A percentile compares a stretch with the other conserved stretches of the same genome.
Conservation (phyloP, 2,797 vertebrate genomes). For the Chlorospingus flavigularis region DNA sequence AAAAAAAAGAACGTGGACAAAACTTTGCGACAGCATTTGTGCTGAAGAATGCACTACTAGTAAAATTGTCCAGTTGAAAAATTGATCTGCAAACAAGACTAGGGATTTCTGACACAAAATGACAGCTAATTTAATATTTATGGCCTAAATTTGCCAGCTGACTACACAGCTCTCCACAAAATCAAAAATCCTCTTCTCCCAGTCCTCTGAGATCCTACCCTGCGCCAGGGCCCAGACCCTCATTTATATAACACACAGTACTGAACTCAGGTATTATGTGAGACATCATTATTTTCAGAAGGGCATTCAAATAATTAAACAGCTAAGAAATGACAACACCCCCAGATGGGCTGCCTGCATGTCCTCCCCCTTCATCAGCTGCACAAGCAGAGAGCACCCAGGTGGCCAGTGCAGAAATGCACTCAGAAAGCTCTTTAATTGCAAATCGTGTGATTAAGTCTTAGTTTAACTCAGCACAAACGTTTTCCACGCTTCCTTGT, state of each 20-base stretch:
- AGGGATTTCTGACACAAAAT: not conserved
- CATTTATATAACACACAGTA: not conserved
- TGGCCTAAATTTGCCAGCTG: constrained; percentile 54
- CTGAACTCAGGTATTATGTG: not conserved
- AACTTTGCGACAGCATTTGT: not conserved
- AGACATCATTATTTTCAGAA: not conserved
- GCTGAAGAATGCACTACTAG: not conserved
- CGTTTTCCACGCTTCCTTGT: constrained; percentile 14
- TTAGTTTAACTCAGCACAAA: constrained; percentile 48
- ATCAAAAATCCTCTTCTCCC: constrained; percentile 29
- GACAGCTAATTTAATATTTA: constrained; percentile 56
- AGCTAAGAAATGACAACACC: not conserved
- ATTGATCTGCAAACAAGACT: not conserved
- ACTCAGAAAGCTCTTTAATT: constrained; percentile 41
- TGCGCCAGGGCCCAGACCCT: not conserved
- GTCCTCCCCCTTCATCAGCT: not conserved
- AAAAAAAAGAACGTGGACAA: not conserved
- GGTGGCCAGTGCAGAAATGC: constrained; percentile 25
- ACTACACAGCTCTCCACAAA: constrained; percentile 20
- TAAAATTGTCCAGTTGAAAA: constrained; percentile 1
- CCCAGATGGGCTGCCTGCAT: not conserved
- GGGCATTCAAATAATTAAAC: not conserved
- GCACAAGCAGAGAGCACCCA: not conserved
- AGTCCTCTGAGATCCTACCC: not conserved
- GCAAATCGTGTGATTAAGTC: constrained; percentile 32